Percentiles rank a stretch among this genome's conserved stretches.
phyloP scores from a whole-genome alignment of 2,797 vertebrate species.

The Alfaro cultratus region DNA sequence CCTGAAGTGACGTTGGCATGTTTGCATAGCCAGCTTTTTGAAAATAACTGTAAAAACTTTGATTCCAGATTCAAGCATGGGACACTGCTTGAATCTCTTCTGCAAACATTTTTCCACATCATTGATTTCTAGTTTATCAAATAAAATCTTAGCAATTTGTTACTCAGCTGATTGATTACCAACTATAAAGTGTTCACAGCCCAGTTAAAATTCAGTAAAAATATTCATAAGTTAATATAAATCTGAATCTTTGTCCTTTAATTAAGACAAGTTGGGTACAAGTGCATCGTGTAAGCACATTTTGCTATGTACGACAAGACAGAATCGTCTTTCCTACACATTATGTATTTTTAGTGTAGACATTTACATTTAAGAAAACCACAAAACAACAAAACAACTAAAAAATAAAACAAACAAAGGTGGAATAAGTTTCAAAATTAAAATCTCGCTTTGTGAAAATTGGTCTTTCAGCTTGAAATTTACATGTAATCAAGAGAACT shows the following conservation, averaged over 20 bases:
- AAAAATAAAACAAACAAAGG: background rate
- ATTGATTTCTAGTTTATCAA: background rate
- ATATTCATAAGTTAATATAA: background rate
- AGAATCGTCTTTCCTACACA: background rate
- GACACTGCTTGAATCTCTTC: background rate
- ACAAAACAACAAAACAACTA: background rate
- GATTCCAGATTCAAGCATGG: constrained; percentile 4
- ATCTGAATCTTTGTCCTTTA: background rate
- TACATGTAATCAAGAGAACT: too few species aligned
- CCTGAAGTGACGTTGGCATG: constrained; percentile 5
- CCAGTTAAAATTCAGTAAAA: background rate
- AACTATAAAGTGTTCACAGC: too few species aligned
- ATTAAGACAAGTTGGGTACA: background rate
- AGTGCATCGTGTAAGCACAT: too few species aligned
- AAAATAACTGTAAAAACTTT: constrained; percentile 5
- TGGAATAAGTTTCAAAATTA: background rate
- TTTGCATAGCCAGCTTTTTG: constrained; percentile 13
- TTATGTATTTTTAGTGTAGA: background rate
- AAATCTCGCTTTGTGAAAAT: background rate
- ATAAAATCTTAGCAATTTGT: background rate
- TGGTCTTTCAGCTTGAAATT: too few species aligned
- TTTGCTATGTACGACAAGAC: background rate
- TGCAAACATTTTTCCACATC: background rate
- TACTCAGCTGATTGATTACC: background rate
- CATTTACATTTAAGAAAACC: background rate